Evolutionary conservation across 2,888 invertebrate species (phyloP).

Genomic region (Onthophagus sagittarius): DNA sequence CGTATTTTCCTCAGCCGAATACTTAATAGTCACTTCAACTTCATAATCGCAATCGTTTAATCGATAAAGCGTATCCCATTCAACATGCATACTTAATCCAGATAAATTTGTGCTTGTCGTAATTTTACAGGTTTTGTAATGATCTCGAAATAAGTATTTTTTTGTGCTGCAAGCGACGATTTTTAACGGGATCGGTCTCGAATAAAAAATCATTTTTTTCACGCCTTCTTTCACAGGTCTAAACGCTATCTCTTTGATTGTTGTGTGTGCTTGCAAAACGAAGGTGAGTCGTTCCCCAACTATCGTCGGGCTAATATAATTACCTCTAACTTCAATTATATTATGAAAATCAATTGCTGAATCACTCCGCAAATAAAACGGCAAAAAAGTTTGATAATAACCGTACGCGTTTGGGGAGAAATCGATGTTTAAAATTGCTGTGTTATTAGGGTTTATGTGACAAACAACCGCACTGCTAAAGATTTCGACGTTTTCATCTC

Average conservation of each 20-base stretch:
- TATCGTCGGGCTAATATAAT: not conserved
- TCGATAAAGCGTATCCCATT: not conserved
- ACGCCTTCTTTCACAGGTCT: not conserved
- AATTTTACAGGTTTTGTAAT: not conserved
- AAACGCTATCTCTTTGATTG: not conserved
- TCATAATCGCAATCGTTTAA: not conserved
- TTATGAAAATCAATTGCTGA: not conserved
- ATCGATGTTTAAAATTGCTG: not conserved
- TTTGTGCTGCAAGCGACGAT: not conserved
- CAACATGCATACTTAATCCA: not conserved
- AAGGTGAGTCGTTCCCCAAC: not conserved
- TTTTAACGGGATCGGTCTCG: constrained; percentile 5
- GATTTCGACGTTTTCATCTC: not conserved
- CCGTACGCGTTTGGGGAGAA: not conserved
- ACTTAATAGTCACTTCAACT: not conserved
- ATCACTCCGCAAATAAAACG: not conserved
- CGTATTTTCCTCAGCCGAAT: not conserved
- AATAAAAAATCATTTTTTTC: not conserved
- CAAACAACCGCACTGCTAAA: not conserved
- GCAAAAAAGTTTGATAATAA: not conserved
- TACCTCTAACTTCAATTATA: not conserved
- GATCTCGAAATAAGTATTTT: constrained; percentile 5
- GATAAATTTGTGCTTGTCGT: not conserved
- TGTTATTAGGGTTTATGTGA: not conserved
- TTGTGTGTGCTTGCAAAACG: not conserved